phyloP scores from a whole-genome alignment of 2,113 vertebrate species.

The Paradisaea rubra region DNA sequence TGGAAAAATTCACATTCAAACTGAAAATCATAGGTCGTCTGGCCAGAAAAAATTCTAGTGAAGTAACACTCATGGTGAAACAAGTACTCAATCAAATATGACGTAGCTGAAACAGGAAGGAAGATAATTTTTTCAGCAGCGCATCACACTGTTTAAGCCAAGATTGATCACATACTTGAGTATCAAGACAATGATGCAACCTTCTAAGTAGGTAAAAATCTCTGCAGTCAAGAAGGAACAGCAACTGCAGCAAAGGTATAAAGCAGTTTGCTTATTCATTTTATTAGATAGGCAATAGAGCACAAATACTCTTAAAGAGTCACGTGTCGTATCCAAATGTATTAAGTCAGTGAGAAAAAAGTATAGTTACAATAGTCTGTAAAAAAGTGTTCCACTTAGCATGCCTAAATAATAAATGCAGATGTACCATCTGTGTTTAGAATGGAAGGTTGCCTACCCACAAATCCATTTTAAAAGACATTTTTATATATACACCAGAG shows the following conservation, averaged over 20 bases:
- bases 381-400: not conserved
- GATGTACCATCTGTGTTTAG: slow-evolving; percentile 7
- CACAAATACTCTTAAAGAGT: not conserved
- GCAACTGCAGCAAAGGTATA: not conserved
- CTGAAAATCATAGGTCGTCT: not conserved
- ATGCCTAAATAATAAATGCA: slow-evolving; percentile 23
- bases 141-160: not conserved
- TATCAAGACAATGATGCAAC: not conserved
- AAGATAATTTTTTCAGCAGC: not conserved
- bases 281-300: not conserved
- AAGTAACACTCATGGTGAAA: not conserved
- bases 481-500: not conserved
- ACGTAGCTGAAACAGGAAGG: not conserved
- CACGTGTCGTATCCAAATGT: not conserved
- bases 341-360: not conserved
- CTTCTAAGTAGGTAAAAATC: not conserved
- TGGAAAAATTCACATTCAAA: not conserved
- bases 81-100: not conserved
- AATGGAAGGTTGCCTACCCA: slow-evolving; percentile 5
- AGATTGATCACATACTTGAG: not conserved
- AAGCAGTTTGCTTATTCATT: not conserved
- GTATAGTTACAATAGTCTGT: not conserved
- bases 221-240: not conserved
- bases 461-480: not conserved
- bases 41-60: not conserved